These are phyloP conservation scores for Nematostella vectensis DNA, from an alignment of 92 coral and sea anemone species.

Conservation along the genomic window DNA sequence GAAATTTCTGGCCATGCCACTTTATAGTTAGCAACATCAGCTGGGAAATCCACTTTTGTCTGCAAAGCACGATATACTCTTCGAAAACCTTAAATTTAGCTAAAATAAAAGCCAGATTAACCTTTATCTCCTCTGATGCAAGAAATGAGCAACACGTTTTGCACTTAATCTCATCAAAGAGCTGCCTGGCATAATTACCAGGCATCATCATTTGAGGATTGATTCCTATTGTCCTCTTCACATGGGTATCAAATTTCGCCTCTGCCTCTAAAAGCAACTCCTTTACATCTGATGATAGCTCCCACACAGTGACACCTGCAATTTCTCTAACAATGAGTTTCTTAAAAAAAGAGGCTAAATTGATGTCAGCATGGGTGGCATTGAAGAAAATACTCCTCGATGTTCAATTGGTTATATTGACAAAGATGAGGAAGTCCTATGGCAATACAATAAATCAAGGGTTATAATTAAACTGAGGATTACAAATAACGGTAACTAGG, in stretches of 20 bases:
- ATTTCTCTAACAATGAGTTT: constrained; percentile 15
- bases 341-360: constrained; percentile 12
- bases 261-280: background rate
- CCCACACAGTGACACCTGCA: constrained; percentile 17
- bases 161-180: constrained; percentile 4
- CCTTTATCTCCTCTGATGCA: constrained; percentile 4
- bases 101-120: background rate
- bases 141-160: background rate
- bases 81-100: constrained; percentile 4
- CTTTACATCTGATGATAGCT: constrained; percentile 5
- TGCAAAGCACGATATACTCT: constrained; percentile 4
- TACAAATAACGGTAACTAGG: too few species aligned
- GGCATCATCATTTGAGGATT: constrained; percentile 17
- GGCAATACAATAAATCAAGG: too few species aligned
- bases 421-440: too few species aligned
- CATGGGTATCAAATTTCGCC: constrained; percentile 9
- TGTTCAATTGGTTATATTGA: too few species aligned
- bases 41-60: constrained; percentile 5
- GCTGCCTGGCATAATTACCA: constrained; percentile 10
- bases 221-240: constrained; percentile 6
- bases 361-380: constrained; percentile 25
- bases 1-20: too few species aligned
- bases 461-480: too few species aligned
- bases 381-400: too few species aligned
- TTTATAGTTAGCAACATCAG: constrained; percentile 6